Conservation (phyloP, 2,797 vertebrate genomes). For the Meda fulgida region DNA sequence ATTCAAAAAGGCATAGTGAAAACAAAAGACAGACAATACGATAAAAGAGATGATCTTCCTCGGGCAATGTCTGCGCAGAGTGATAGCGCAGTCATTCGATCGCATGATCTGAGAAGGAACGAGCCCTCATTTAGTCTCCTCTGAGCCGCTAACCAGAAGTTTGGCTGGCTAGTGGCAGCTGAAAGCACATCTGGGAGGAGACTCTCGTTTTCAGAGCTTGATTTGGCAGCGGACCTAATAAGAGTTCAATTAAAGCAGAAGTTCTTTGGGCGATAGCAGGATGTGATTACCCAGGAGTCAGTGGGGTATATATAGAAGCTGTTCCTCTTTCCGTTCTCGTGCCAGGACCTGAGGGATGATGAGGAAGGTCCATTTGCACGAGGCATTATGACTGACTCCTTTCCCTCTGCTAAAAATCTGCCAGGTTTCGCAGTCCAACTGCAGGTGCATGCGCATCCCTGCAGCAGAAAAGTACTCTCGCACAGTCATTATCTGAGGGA, state of each 20-base stretch:
- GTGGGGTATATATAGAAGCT: constrained; percentile 79
- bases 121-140: constrained; percentile 27
- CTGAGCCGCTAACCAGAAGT: constrained; percentile 20
- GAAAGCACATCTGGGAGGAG: constrained; percentile 69
- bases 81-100: constrained; percentile 48
- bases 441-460: constrained; percentile 21
- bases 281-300: constrained; percentile 83
- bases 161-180: constrained; percentile 63
- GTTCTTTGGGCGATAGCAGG: constrained; percentile 76
- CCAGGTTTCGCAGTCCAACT: constrained; percentile 9
- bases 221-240: constrained; percentile 77
- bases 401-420: constrained; percentile 40
- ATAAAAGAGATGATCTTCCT: constrained; percentile 52
- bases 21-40: constrained; percentile 36
- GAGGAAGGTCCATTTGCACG: constrained; percentile 49
- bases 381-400: constrained; percentile 47
- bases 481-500: background rate
- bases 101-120: constrained; percentile 43
- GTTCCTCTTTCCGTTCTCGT: constrained; percentile 67
- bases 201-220: constrained; percentile 66
- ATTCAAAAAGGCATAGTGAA: constrained; percentile 24
- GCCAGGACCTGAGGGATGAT: constrained; percentile 65
- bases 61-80: constrained; percentile 44
- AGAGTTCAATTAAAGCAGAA: constrained; percentile 79
- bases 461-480: background rate